A percentile compares a stretch with the other conserved stretches of the same genome.
Conservation (phyloP, 2,888 invertebrate genomes). For the Shargacucullia verbasci region DNA sequence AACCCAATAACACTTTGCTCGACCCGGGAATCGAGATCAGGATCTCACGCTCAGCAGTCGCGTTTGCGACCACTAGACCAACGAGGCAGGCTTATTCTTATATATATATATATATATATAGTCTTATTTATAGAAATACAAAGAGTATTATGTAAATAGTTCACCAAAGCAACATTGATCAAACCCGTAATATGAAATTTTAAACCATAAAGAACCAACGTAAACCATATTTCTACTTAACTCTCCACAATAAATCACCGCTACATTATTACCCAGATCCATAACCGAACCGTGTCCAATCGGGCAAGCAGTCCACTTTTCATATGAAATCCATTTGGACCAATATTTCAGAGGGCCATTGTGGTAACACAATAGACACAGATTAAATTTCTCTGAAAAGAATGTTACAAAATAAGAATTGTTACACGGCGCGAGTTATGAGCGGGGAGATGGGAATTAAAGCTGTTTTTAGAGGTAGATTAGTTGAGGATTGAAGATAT, state of each 20-base stretch:
- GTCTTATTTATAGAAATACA: too few species aligned
- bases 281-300: slow-evolving; percentile 15
- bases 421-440: slow-evolving; percentile 5
- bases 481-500: too few species aligned
- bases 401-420: slow-evolving; percentile 46
- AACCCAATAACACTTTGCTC: too few species aligned
- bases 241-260: not conserved
- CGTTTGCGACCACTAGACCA: too few species aligned
- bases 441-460: not conserved
- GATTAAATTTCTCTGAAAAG: slow-evolving; percentile 57
- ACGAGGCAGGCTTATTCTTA: too few species aligned
- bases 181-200: too few species aligned
- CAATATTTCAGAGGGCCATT: slow-evolving; percentile 49
- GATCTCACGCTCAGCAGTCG: too few species aligned
- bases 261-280: slow-evolving; percentile 3
- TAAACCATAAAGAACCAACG: not conserved
- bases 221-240: not conserved
- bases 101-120: too few species aligned
- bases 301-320: slow-evolving; percentile 26
- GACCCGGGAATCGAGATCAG: too few species aligned
- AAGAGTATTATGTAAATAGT: too few species aligned
- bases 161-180: too few species aligned
- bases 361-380: slow-evolving; percentile 45
- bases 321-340: slow-evolving; percentile 38
- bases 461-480: not conserved